Evolutionary conservation across 2,888 invertebrate genomes (phyloP).

Genomic region (Atrina japonica): DNA sequence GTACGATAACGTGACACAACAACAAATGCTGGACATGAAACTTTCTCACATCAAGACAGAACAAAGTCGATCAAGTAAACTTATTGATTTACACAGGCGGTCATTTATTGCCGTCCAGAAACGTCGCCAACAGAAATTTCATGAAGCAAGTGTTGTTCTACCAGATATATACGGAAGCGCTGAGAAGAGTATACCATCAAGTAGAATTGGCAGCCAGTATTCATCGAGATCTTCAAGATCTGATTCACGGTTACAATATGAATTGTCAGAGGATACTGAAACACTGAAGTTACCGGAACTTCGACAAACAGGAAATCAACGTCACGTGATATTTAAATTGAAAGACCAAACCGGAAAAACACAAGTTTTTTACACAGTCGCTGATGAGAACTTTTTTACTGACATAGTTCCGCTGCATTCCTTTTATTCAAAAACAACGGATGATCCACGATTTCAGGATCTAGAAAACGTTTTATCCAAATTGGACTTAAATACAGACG

Average conservation of each 20-base stretch:
- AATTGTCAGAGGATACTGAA: conserved; percentile 30
- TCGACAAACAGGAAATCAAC: conserved; percentile 42
- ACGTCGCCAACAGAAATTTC: conserved; percentile 41
- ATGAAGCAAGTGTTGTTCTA: conserved; percentile 21
- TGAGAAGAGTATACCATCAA: too few relatives aligned
- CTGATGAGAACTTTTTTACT: conserved; percentile 53
- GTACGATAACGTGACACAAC: conserved; percentile 75
- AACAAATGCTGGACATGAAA: conserved; percentile 72
- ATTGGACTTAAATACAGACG: conserved; percentile 55
- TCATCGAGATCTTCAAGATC: conserved; percentile 21
- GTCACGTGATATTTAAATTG: conserved; percentile 53
- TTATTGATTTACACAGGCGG: conserved; percentile 65
- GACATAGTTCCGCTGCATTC: conserved; percentile 54
- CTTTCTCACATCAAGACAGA: conserved; percentile 65
- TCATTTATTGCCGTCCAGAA: conserved; percentile 56
- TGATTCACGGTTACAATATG: not conserved
- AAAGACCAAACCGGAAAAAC: conserved; percentile 54
- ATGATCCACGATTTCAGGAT: conserved; percentile 64
- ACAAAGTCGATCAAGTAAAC: conserved; percentile 52
- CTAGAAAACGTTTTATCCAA: conserved; percentile 59
- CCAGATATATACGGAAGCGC: conserved; percentile 42
- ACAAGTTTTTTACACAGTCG: conserved; percentile 55
- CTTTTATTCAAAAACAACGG: conserved; percentile 51
- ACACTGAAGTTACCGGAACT: conserved; percentile 45
- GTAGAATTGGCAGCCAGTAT: conserved; percentile 21